phyloP scores from a whole-genome alignment of 2,797 vertebrate species.

The Helarctos malayanus region DNA sequence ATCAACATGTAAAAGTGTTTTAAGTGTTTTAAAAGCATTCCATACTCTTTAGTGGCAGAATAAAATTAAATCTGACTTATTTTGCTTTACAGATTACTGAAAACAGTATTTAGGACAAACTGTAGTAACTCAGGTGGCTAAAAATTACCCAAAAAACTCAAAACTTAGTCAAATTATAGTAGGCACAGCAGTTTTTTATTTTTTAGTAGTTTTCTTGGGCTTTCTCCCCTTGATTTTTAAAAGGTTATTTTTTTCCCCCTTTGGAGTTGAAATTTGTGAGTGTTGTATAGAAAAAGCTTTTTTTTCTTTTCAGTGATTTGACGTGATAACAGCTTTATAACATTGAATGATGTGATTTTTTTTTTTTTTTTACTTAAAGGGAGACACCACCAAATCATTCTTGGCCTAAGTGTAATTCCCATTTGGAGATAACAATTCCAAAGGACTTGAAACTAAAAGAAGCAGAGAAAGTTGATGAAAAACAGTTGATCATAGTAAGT shows the following conservation, averaged over 20 bases:
- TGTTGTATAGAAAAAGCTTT: conserved; percentile 1
- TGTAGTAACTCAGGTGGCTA: neutral
- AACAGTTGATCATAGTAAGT: conserved; percentile 95
- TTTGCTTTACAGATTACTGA: conserved; percentile 24
- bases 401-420: conserved; percentile 86
- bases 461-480: conserved; percentile 92
- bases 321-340: neutral
- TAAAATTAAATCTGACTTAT: conserved; percentile 6
- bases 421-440: conserved; percentile 92
- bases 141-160: conserved; percentile 19
- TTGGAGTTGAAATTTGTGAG: conserved; percentile 49
- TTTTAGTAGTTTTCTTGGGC: neutral
- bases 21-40: neutral
- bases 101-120: conserved; percentile 56
- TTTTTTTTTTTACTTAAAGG: conserved; percentile 84
- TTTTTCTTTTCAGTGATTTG: conserved; percentile 11
- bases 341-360: conserved; percentile 6
- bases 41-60: conserved; percentile 38
- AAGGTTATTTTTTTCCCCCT: neutral
- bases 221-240: conserved; percentile 37
- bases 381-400: conserved; percentile 84
- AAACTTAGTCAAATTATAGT: neutral
- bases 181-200: neutral
- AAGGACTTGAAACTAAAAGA: conserved; percentile 94
- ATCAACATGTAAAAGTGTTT: conserved; percentile 13